A percentile compares a stretch with the other conserved stretches of the same genome.
phyloP scores from a whole-genome alignment of 2,888 invertebrate species.

The Catocala nupta region DNA sequence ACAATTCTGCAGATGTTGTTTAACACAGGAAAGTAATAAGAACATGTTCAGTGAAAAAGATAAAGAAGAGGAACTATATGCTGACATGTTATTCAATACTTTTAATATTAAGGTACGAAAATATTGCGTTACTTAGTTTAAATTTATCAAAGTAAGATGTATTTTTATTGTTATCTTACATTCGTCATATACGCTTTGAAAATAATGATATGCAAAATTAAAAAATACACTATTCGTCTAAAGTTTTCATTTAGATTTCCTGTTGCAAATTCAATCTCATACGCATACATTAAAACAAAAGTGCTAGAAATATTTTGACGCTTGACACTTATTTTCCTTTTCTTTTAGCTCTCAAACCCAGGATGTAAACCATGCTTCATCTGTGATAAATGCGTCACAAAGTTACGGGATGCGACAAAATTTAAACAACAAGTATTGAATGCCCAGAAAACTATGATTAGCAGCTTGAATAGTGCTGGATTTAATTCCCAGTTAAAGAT shows the following conservation, averaged over 20 bases:
- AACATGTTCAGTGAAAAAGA: conserved; percentile 38
- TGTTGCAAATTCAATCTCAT: no score
- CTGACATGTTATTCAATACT: conserved; percentile 38
- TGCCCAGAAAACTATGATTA: conserved; percentile 26
- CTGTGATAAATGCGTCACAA: conserved; percentile 44
- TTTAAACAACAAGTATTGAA: conserved; percentile 38
- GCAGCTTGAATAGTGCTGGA: background rate
- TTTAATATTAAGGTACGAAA: conserved; percentile 39
- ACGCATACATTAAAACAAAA: no score
- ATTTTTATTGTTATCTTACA: background rate
- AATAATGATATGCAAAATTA: no score
- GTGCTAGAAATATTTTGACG: background rate
- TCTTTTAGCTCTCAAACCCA: conserved; percentile 21
- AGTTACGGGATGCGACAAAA: conserved; percentile 34
- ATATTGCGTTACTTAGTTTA: background rate
- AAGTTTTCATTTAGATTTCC: no score
- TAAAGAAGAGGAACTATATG: conserved; percentile 44
- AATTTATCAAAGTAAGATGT: background rate
- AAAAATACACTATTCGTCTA: no score
- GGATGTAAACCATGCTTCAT: conserved; percentile 22
- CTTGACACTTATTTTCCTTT: background rate
- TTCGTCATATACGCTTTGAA: no score
- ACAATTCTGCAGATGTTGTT: conserved; percentile 49
- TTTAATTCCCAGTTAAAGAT: conserved; percentile 6
- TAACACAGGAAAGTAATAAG: conserved; percentile 48